Base-by-base conservation (phyloP, 1,140 invertebrate genomes). In the Ericerus pela region DNA sequence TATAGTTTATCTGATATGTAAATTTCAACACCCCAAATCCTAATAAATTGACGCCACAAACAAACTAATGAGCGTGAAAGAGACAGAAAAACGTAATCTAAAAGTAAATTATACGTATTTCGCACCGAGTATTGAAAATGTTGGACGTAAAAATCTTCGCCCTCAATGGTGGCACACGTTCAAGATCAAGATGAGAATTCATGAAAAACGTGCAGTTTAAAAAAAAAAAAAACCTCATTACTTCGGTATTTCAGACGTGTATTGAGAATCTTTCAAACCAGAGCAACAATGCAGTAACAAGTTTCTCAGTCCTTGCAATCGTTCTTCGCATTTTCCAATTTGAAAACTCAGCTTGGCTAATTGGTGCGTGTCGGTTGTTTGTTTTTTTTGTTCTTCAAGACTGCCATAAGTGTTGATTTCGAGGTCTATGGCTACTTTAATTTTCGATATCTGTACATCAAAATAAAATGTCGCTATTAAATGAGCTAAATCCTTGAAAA, bases 211-310 rank as follows among this genome's bases (percentile, higher is more conserved):
- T n/a, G n/a, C n/a, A n/a, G n/a, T n/a, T n/a, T n/a, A n/a, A n/a
- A n/a, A n/a, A n/a, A n/a, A n/a, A n/a, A n/a, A n/a, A n/a, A n/a
- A n/a, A n/a, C n/a, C n/a, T n/a, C n/a, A n/a, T n/a, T n/a, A n/a
- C n/a, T n/a, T 8, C 20, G 41, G 41, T 47, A 24, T 47, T 47
- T 24, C 2, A 3, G 41, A 10, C 14, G 41, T 38, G 11, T 80
- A 77, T 54, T 79, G 70, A 18, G 76, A 76, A 58, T 79, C 74
- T 64, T 88, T 84, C 30, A 89, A 69, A 8, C 83, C 85, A 1
- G 85, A 79, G 68, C 86, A 92, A 70, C 85, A 89, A 67, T 90
- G 85, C 59, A 90, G 69, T 78, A 90, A 80, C 28, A 91, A 72
- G 24, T 89, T 79, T 26, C 85, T 85, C 54, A 92, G 68, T 1